These are phyloP conservation scores for Spinus pinus DNA, from an alignment of 2,797 vertebrate genomes.

Conservation along the genomic window DNA sequence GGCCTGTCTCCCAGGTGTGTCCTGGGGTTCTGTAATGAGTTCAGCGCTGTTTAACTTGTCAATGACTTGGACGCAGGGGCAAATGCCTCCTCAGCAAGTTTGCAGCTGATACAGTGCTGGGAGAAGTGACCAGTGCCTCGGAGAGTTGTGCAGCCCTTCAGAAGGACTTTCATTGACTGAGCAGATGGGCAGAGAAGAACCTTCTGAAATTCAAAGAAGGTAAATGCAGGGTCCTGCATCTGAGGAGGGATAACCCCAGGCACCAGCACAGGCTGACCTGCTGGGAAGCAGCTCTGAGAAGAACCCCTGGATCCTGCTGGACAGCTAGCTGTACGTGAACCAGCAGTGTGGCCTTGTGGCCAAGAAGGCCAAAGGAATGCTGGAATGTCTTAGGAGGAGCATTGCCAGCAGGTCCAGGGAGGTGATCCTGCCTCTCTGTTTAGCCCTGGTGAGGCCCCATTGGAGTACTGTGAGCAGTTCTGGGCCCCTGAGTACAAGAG, in stretches of 20 bases:
- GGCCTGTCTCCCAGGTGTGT: rapidly evolving
- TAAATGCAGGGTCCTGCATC: background rate
- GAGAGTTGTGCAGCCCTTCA: background rate
- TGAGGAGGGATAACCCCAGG: background rate
- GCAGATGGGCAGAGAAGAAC: background rate
- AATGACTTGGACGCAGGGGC: background rate
- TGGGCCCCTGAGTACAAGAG: background rate
- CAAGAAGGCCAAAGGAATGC: background rate
- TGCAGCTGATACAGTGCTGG: background rate
- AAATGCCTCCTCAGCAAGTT: background rate
- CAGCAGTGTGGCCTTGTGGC: background rate
- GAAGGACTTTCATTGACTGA: background rate
- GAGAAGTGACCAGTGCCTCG: too few species aligned
- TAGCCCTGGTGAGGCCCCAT: background rate
- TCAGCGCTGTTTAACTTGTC: background rate
- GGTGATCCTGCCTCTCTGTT: background rate
- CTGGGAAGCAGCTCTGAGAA: background rate
- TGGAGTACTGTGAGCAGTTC: background rate
- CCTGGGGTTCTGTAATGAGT: background rate
- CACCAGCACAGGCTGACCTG: background rate
- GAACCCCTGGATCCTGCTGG: background rate
- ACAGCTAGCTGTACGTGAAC: background rate
- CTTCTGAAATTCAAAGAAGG: background rate
- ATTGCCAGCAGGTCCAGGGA: background rate
- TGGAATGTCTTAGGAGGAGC: background rate